Conservation (phyloP, 2,888 invertebrate species). For the Bimastos eiseni region DNA sequence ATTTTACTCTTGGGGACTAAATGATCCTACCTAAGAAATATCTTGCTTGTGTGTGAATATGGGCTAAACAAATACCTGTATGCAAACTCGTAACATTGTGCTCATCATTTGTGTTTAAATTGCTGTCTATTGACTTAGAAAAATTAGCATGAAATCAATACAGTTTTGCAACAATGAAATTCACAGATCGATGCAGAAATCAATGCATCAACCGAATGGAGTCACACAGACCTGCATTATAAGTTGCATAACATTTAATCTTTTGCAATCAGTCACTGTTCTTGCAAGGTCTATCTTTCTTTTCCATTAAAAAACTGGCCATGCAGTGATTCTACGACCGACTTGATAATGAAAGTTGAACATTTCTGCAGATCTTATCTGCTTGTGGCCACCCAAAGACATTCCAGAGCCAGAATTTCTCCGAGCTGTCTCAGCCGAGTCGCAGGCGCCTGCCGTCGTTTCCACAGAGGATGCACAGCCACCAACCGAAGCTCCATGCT, state of each 20-base stretch:
- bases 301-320: background rate
- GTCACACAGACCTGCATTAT: background rate
- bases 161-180: background rate
- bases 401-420: background rate
- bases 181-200: background rate
- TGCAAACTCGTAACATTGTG: background rate
- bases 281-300: no score
- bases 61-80: no score
- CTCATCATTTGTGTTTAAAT: background rate
- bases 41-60: no score
- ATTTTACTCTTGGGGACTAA: no score
- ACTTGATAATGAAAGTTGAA: background rate
- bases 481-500: constrained; percentile 1
- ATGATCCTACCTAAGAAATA: no score
- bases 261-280: background rate
- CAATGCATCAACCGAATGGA: background rate
- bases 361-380: constrained; percentile 10
- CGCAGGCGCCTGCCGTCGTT: constrained; percentile 7
- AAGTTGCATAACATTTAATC: background rate
- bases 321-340: no score
- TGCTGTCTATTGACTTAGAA: background rate
- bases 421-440: background rate
- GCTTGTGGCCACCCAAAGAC: constrained; percentile 30
- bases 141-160: background rate
- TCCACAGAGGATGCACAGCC: background rate